Percentiles rank a stretch among this genome's conserved stretches.
phyloP scores from a whole-genome alignment of 2,888 invertebrate genomes.

The Agrotis ipsilon region DNA sequence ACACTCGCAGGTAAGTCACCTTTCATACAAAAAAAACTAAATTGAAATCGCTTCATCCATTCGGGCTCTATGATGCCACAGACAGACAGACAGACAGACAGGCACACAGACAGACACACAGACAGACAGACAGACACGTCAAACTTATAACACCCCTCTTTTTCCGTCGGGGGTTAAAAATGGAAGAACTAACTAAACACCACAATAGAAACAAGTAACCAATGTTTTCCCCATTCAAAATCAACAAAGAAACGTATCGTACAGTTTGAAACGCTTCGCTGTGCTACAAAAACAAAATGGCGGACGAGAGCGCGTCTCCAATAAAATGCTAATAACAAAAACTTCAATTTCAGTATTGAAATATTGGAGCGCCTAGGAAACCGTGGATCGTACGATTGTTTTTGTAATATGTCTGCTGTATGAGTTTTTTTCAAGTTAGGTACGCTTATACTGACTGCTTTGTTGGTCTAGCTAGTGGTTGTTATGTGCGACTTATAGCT shows the following conservation, averaged over 20 bases:
- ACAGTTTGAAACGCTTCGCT: conserved; percentile 23
- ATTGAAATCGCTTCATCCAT: too few species aligned
- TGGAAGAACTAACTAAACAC: background rate
- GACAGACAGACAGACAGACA: too few species aligned
- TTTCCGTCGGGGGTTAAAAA: too few species aligned
- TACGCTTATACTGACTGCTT: too few species aligned
- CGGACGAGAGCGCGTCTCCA: conserved; percentile 24
- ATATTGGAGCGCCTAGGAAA: conserved; percentile 43
- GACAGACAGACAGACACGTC: too few species aligned
- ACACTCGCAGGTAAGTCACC: too few species aligned
- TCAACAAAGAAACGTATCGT: conserved; percentile 14
- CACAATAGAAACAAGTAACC: background rate
- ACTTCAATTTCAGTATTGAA: conserved; percentile 61
- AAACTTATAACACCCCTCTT: too few species aligned
- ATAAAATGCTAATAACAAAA: conserved; percentile 63
- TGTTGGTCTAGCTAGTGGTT: too few species aligned
- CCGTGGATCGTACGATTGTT: background rate
- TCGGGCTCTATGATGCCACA: too few species aligned
- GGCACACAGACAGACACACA: too few species aligned
- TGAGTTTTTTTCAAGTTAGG: background rate
- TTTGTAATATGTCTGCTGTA: conserved; percentile 12
- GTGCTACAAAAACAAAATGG: conserved; percentile 41
- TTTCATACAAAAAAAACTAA: too few species aligned
- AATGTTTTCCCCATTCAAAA: conserved; percentile 9
- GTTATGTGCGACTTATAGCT: too few species aligned